Evolutionary conservation across 2,113 vertebrate species (phyloP).

Genomic region (Zeus faber): DNA sequence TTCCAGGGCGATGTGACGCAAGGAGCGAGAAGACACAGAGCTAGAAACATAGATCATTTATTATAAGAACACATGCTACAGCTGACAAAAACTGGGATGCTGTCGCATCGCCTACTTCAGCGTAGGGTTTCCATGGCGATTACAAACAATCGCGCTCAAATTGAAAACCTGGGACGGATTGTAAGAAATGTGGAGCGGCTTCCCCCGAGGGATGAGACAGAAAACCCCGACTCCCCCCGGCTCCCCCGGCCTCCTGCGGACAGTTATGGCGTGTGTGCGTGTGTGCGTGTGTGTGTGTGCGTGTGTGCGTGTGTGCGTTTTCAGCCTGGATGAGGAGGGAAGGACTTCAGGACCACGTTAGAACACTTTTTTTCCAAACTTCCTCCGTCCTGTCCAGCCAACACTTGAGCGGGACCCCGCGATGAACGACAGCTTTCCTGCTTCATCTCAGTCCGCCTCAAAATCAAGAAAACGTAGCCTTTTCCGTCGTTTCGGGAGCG

Average conservation of each 20-base stretch:
- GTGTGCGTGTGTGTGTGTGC: neutral
- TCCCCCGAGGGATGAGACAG: neutral
- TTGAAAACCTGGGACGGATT: constrained; percentile 27
- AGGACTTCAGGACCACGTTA: constrained; percentile 20
- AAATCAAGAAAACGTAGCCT: too few species aligned
- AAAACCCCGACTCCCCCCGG: constrained; percentile 3
- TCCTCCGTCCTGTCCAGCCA: neutral
- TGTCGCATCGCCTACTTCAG: constrained; percentile 21
- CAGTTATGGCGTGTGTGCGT: neutral
- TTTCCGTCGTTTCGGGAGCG: too few species aligned
- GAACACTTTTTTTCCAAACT: constrained; percentile 27
- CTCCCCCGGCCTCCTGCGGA: neutral
- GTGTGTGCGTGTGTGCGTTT: neutral
- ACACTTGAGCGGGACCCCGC: neutral
- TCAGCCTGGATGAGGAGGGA: neutral
- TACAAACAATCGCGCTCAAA: constrained; percentile 21
- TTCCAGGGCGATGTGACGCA: too few species aligned
- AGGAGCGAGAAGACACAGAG: neutral
- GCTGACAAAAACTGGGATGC: constrained; percentile 45
- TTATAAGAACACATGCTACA: constrained; percentile 67
- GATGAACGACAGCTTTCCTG: too few species aligned
- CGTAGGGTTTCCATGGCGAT: constrained; percentile 27
- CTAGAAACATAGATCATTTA: constrained; percentile 1
- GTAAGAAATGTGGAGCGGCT: constrained; percentile 28
- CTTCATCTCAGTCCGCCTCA: too few species aligned